These are phyloP conservation scores for Tyrophagus putrescentiae DNA, from an alignment of 1,140 invertebrate genomes.

Conservation along the genomic window DNA sequence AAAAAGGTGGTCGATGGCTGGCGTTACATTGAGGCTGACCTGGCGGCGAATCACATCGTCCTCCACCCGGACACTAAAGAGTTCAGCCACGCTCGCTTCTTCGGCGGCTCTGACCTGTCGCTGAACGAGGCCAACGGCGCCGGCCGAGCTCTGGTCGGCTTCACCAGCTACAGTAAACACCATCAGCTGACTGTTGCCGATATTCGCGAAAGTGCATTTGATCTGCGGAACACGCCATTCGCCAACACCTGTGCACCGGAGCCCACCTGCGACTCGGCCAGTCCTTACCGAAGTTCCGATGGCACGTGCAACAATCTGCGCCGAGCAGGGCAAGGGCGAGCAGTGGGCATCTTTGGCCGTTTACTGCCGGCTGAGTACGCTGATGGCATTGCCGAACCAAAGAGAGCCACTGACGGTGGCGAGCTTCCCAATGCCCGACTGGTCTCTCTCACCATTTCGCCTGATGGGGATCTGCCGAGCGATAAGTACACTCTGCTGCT, in stretches of 20 bases:
- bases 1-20: background rate
- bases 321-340: constrained; percentile 38
- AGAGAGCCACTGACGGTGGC: constrained; percentile 36
- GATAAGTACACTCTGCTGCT: constrained; percentile 48
- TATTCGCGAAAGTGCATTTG: background rate
- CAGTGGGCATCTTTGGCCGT: constrained; percentile 36
- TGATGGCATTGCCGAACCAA: constrained; percentile 36
- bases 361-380: constrained; percentile 47
- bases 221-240: background rate
- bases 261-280: background rate
- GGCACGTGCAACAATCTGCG: constrained; percentile 54
- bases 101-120: background rate
- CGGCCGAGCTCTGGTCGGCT: background rate
- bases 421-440: constrained; percentile 61
- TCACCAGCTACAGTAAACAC: background rate
- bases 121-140: background rate
- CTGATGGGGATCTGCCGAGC: constrained; percentile 49
- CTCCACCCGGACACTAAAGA: background rate
- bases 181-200: background rate
- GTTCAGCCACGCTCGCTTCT: background rate
- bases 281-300: constrained; percentile 45
- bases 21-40: background rate
- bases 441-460: constrained; percentile 66
- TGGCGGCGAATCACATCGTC: background rate
- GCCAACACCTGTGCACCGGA: background rate